phyloP scores from a whole-genome alignment of 2,797 vertebrate species.

The Gallinago stenura region DNA sequence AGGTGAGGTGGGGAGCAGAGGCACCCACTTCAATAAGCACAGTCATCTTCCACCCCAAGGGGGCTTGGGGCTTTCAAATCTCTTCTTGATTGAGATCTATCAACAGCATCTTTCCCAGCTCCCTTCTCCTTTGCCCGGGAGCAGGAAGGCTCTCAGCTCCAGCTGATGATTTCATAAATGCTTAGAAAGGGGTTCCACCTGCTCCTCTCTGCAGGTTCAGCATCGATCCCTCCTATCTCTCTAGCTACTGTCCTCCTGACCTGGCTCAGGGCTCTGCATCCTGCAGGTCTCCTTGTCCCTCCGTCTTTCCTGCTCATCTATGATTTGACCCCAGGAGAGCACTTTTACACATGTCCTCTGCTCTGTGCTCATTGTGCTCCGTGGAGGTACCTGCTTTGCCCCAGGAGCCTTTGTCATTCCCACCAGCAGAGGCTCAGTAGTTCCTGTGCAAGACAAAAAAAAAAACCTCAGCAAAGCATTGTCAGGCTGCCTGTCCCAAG shows the following conservation, averaged over 20 bases:
- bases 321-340: not conserved
- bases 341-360: not conserved
- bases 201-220: not conserved
- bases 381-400: not conserved
- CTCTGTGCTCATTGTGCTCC: not conserved
- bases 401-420: not conserved
- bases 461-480: not conserved
- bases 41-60: not conserved
- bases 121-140: not conserved
- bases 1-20: not conserved
- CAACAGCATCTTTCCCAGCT: not conserved
- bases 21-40: not conserved
- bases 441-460: not conserved
- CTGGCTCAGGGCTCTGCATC: not conserved
- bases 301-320: not conserved
- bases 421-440: not conserved
- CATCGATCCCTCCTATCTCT: not conserved
- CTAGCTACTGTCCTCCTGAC: not conserved
- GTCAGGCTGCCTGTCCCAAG: not conserved
- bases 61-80: not conserved
- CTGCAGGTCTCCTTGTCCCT: not conserved
- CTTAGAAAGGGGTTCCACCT: not conserved
- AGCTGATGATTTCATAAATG: not conserved
- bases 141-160: not conserved
- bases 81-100: not conserved